Conservation (phyloP, 2,888 invertebrate species). For the Adineta ricciae region DNA sequence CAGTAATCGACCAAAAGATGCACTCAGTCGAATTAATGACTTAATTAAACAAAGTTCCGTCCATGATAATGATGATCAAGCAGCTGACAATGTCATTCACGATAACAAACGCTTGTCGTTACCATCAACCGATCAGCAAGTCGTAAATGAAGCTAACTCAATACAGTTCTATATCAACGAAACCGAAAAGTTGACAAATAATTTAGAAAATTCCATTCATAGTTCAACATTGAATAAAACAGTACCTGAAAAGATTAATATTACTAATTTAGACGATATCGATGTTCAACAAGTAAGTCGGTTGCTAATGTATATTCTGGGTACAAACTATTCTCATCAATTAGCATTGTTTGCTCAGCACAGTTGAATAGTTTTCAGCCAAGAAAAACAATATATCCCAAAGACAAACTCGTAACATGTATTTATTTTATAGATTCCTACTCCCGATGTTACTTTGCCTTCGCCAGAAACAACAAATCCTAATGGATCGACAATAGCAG, state of each 20-base stretch:
- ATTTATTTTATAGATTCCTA: not conserved
- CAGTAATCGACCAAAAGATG: not conserved
- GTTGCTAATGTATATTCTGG: not conserved
- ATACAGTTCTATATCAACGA: constrained; percentile 6
- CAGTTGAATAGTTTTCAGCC: no score
- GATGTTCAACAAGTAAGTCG: not conserved
- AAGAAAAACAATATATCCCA: not conserved
- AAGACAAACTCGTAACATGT: not conserved
- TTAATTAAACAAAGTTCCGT: not conserved
- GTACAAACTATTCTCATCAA: no score
- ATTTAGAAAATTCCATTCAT: not conserved
- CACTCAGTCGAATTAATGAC: constrained; percentile 6
- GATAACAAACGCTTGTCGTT: not conserved
- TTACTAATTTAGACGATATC: not conserved
- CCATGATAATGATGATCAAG: not conserved
- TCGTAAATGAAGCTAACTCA: not conserved
- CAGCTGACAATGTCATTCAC: not conserved
- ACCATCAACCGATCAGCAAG: not conserved
- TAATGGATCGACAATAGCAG: not conserved
- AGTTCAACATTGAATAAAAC: not conserved
- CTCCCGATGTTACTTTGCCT: not conserved
- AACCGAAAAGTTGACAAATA: not conserved
- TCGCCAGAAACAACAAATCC: not conserved
- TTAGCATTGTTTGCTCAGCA: no score
- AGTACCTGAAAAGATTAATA: not conserved